Base-by-base conservation (phyloP, 2,113 vertebrate species). In the Aix galericulata region DNA sequence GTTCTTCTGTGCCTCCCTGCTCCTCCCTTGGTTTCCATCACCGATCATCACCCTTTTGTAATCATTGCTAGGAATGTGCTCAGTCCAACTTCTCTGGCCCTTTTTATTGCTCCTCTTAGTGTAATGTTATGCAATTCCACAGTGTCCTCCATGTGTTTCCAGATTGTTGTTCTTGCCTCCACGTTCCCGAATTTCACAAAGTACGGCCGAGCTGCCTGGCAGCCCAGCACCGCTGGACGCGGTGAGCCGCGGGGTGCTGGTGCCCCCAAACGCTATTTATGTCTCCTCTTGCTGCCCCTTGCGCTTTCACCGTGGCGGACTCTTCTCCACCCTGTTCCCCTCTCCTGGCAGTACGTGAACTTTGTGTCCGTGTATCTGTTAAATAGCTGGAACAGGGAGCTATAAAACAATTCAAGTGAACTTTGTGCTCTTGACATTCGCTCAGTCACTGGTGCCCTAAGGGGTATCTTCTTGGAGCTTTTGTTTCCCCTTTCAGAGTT, bases 401-500 rank as follows among this genome's bases (percentile, higher is more conserved):
- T 94, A 5, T 83, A 75, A 88, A 90, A 88, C 56, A 84, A 62
- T 88, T 88, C 68, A 62, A 78, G 64, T 83, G 59, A 79, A 94
- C 86, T 85, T 89, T 36, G 75, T 76, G 53, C 52, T 91, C 78
- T 81, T 88, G 83, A 88, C 58, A 88, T 16, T 94, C 6, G 0
- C 63, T 85, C 89, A 81, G 62, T 91, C 69, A 71, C 71, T 88
- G 16, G 21, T 50, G 40, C 86, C 95, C 86, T 88, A 38, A 89
- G 86, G 71, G 88, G 18, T 89, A 23, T 71, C 88, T 76, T 86
- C 77, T 56, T 83, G 83, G 34, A 87, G 84, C 52, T 75, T 86
- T 92, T 92, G 78, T 89, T 93, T 86, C 69, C 38, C n/a, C 64
- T 95, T 79, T 89, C 86, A 74, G 81, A 95, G 78, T 78, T 91